Evolutionary conservation across 1,140 invertebrate species (phyloP).

Genomic region (Lineus longissimus): DNA sequence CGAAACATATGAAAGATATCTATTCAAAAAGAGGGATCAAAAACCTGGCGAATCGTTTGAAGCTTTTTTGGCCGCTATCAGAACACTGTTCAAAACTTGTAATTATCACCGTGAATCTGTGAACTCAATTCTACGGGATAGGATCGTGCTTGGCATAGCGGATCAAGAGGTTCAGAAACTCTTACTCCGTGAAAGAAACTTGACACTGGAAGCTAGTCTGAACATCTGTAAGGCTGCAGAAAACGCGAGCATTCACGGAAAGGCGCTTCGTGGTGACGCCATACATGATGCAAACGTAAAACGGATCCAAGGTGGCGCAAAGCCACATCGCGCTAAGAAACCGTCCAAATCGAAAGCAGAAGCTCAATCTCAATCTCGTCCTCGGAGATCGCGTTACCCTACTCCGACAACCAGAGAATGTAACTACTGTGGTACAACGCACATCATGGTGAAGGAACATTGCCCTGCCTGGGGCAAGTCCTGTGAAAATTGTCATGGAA

Average conservation of each 20-base stretch:
- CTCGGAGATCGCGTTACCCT: too few species aligned
- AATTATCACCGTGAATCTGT: not conserved
- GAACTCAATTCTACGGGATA: not conserved
- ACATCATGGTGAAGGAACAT: not conserved
- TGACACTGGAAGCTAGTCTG: not conserved
- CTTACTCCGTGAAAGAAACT: not conserved
- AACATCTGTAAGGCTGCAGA: not conserved
- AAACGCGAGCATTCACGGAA: not conserved
- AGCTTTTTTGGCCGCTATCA: not conserved
- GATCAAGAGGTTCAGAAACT: not conserved
- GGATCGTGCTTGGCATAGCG: not conserved
- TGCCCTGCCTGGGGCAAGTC: not conserved
- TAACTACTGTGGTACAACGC: too few species aligned
- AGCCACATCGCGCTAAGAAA: too few species aligned
- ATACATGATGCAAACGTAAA: not conserved
- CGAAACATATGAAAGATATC: not conserved
- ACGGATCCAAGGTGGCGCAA: too few species aligned
- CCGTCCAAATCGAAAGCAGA: too few species aligned
- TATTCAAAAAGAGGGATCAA: not conserved
- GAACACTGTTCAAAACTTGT: not conserved
- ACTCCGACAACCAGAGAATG: too few species aligned
- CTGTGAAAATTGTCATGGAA: not conserved
- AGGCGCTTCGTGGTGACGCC: not conserved
- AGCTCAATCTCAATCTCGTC: too few species aligned
- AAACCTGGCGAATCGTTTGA: not conserved